These are phyloP conservation scores for Drosophila carrolli DNA, from an alignment of 1,140 invertebrate species.

Conservation along the genomic window DNA sequence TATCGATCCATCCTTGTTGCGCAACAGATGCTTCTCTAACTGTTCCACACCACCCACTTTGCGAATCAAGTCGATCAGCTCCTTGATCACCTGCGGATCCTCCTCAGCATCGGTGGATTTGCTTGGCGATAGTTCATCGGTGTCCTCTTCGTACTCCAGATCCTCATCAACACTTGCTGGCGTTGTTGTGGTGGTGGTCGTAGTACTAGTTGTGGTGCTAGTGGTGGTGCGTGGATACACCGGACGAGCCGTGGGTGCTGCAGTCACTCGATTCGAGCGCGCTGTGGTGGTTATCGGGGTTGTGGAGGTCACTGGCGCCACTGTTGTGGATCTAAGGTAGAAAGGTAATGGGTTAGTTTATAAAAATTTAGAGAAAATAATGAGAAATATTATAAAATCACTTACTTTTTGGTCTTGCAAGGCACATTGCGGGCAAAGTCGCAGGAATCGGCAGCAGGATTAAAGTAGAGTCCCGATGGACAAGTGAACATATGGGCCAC, in stretches of 20 bases:
- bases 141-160: constrained; percentile 89
- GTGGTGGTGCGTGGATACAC: constrained; percentile 83
- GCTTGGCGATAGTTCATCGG: constrained; percentile 85
- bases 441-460: constrained; percentile 95
- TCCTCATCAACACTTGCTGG: constrained; percentile 85
- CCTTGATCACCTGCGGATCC: constrained; percentile 93
- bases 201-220: constrained; percentile 84
- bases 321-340: constrained; percentile 84
- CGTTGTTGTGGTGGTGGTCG: constrained; percentile 51
- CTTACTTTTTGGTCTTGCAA: constrained; percentile 87
- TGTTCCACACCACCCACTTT: constrained; percentile 94
- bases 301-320: constrained; percentile 85
- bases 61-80: constrained; percentile 92
- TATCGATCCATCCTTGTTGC: constrained; percentile 85
- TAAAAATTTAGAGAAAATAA: background rate
- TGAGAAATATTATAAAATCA: constrained; percentile 38
- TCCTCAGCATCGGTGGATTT: constrained; percentile 87
- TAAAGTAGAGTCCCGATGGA: constrained; percentile 95
- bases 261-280: constrained; percentile 69
- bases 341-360: constrained; percentile 7
- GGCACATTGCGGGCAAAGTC: constrained; percentile 95
- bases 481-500: constrained; percentile 97
- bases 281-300: constrained; percentile 71
- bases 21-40: constrained; percentile 90
- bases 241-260: constrained; percentile 56